Conservation (phyloP, 2,888 invertebrate genomes). For the Torymus tubicola region DNA sequence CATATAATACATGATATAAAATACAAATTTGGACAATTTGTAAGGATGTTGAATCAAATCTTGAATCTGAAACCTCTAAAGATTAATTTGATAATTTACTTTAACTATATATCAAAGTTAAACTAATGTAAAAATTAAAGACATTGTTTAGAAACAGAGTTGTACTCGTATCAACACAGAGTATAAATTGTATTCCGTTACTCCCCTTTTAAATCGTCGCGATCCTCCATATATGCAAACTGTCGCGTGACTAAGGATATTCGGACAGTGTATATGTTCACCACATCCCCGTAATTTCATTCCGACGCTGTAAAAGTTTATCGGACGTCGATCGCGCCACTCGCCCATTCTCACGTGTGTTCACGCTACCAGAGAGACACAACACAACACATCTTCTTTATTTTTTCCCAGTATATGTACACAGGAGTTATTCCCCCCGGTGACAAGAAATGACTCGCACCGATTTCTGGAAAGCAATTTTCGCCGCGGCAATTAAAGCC, state of each 20-base stretch:
- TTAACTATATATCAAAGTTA: too few species aligned
- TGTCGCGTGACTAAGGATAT: slow-evolving; percentile 37
- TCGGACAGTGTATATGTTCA: neutral
- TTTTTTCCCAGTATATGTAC: neutral
- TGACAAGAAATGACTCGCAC: slow-evolving; percentile 51
- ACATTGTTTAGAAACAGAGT: neutral
- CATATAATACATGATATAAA: too few species aligned
- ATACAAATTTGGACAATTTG: too few species aligned
- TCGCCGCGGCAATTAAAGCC: slow-evolving; percentile 1
- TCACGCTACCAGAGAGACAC: neutral
- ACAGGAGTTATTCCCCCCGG: slow-evolving; percentile 8
- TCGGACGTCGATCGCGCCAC: slow-evolving; percentile 36
- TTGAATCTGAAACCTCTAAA: too few species aligned
- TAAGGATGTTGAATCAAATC: too few species aligned
- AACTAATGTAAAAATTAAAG: too few species aligned
- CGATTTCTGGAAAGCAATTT: slow-evolving; percentile 56
- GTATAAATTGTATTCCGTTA: slow-evolving; percentile 50
- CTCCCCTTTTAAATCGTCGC: slow-evolving; percentile 45
- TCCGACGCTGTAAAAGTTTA: slow-evolving; percentile 54
- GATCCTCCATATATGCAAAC: slow-evolving; percentile 4
- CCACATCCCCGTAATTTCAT: slow-evolving; percentile 39
- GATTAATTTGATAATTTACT: too few species aligned
- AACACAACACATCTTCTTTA: slow-evolving; percentile 14
- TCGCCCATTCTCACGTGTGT: slow-evolving; percentile 30
- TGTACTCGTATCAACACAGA: slow-evolving; percentile 22